Evolutionary conservation across 2,797 vertebrate genomes (phyloP), one percentile per base, ranked within the genome.

Genomic region (Pseudopleuronectes americanus): DNA sequence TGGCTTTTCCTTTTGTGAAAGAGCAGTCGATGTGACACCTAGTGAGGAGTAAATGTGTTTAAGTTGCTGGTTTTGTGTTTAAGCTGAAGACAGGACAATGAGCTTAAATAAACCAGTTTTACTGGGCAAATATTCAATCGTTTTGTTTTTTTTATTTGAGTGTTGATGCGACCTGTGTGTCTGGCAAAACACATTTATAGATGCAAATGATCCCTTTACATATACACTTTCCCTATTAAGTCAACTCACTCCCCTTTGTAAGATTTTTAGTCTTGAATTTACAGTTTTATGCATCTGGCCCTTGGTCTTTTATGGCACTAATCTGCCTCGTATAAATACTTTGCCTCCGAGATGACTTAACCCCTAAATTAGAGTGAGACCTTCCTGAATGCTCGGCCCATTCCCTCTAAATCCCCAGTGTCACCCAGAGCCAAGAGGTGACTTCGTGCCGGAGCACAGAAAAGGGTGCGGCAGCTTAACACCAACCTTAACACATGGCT

Each of bases 381-480:
- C 54, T 62, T 74, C 45, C 45, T 57, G 53, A 84, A 72, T 64
- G 61, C 41, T 56, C 10, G 2, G 13, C 57, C 57, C 57, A 19
- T 78, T 77, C 63, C 71, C 57, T 64, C 16, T 79, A 86, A 86
- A 87, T 84, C 80, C 74, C 54, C 2, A 1, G 64, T 81, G 78
- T 87, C 84, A 78, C 61, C 71, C 66, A 38, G 63, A 68, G 74
- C 77, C 63, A 43, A 16, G 51, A 80, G 78, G 58, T 61, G 56
- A 84, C 83, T 84, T 82, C 65, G 64, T 66, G 53, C 78, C 70
- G 64, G 74, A 68, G 43, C 43, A 52, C 43, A 67, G 70, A 58
- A 68, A 67, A 84, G 71, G 71, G 59, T 5, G n/a, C 79, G 61
- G 66, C 69, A 81, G 85, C 88, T 90, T 88, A 86, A 88, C 85